Evolutionary conservation across 2,113 vertebrate species (phyloP).

Genomic region (Chaetodon trifascialis): DNA sequence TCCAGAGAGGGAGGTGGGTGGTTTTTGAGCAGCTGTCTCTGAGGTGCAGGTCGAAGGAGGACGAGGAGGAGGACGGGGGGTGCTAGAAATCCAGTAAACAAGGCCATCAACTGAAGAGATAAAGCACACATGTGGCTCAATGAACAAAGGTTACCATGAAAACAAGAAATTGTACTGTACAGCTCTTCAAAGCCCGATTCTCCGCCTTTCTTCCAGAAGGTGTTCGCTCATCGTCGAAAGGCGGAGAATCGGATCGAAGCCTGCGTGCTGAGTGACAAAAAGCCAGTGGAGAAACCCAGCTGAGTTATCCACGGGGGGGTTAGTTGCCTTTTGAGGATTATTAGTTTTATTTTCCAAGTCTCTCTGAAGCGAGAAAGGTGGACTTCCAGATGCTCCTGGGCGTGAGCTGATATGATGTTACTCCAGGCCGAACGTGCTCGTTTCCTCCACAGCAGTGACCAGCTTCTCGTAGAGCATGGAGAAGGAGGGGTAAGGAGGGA

Average conservation of each 20-base stretch:
- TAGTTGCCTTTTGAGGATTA: slow-evolving; percentile 68
- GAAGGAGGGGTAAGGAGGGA: slow-evolving; percentile 97
- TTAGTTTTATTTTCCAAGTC: slow-evolving; percentile 48
- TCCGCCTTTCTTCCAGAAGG: slow-evolving; percentile 19
- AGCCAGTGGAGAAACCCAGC: slow-evolving; percentile 37
- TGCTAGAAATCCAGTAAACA: slow-evolving; percentile 63
- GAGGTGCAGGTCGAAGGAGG: slow-evolving; percentile 58
- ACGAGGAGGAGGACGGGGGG: slow-evolving; percentile 11
- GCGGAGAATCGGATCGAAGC: slow-evolving; percentile 33
- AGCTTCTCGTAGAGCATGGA: slow-evolving; percentile 99
- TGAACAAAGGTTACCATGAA: slow-evolving; percentile 50
- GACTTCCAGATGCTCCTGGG: slow-evolving; percentile 33
- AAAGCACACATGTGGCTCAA: slow-evolving; percentile 75
- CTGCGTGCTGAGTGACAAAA: slow-evolving; percentile 38
- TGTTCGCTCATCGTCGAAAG: slow-evolving; percentile 23
- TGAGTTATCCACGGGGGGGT: slow-evolving; percentile 36
- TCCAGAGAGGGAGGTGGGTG: slow-evolving; percentile 57
- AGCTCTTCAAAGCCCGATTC: slow-evolving; percentile 38
- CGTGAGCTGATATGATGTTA: slow-evolving; percentile 71
- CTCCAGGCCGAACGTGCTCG: slow-evolving; percentile 98
- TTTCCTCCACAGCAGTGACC: slow-evolving; percentile 98
- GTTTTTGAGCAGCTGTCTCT: slow-evolving; percentile 61
- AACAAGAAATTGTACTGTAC: slow-evolving; percentile 41
- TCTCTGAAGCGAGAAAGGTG: slow-evolving; percentile 19
- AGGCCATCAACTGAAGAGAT: slow-evolving; percentile 74